Percentiles rank a stretch among this genome's conserved stretches.
Conservation (phyloP, 2,113 vertebrate species). For the Rafetus swinhoei region DNA sequence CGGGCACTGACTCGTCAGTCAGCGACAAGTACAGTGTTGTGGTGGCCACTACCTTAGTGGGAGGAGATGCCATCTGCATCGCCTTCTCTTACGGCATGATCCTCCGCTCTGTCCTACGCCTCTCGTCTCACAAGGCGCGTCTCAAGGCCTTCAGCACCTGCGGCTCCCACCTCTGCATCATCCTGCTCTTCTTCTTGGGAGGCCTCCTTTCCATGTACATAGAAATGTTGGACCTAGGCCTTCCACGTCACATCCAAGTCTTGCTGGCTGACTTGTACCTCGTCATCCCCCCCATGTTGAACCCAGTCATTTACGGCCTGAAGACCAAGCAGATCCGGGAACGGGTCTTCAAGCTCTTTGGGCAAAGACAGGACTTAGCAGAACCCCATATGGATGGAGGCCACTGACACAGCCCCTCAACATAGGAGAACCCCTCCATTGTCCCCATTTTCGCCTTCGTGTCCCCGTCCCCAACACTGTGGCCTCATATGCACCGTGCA, state of each 20-base stretch:
- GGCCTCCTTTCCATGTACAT: constrained; percentile 63
- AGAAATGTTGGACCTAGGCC: neutral
- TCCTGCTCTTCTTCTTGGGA: constrained; percentile 48
- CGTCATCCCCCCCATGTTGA: neutral
- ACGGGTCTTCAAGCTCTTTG: neutral
- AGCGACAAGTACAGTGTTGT: constrained; percentile 20
- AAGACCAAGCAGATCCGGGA: neutral
- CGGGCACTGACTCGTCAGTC: neutral
- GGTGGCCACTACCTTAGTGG: constrained; percentile 6
- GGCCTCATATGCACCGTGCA: no score
- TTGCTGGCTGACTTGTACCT: constrained; percentile 47
- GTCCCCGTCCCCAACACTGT: neutral
- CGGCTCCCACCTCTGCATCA: constrained; percentile 28
- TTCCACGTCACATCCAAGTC: constrained; percentile 43
- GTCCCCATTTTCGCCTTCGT: neutral
- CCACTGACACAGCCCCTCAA: neutral
- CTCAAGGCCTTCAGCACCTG: constrained; percentile 63
- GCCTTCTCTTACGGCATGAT: constrained; percentile 22
- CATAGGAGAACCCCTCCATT: neutral
- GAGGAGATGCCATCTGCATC: constrained; percentile 36
- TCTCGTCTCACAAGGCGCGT: constrained; percentile 20
- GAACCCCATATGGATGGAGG: neutral
- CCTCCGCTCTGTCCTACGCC: constrained; percentile 32
- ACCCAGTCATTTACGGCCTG: neutral
- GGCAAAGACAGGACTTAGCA: neutral